A percentile compares a stretch with the other conserved stretches of the same genome.
These are phyloP conservation scores for Drymodes brunneopygia DNA, from an alignment of 2,113 vertebrate genomes.

Conservation along the genomic window DNA sequence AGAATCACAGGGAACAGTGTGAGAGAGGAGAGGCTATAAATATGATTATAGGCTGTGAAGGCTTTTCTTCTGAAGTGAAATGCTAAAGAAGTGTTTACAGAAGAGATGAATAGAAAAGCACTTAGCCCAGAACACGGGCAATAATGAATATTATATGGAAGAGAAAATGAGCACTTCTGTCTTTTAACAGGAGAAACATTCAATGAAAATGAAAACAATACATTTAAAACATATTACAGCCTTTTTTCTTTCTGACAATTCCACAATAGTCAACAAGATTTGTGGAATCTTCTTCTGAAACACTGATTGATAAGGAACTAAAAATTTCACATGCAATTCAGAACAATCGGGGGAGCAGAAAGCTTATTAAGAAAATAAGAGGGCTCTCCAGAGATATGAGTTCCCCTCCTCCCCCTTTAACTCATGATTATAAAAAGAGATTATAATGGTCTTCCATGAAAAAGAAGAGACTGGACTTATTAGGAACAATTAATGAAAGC, in stretches of 20 bases:
- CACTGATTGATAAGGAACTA: neutral
- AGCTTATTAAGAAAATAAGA: slow-evolving; percentile 1
- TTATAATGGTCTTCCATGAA: neutral
- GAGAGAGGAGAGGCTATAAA: neutral
- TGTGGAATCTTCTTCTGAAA: neutral
- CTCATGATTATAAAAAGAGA: neutral
- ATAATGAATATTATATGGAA: neutral
- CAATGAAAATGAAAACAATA: slow-evolving; percentile 23
- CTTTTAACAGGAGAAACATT: neutral
- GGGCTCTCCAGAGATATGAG: neutral
- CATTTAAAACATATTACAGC: neutral
- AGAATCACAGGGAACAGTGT: neutral
- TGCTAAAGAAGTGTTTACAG: neutral
- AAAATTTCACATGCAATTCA: neutral
- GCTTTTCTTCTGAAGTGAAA: neutral
- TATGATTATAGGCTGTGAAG: neutral
- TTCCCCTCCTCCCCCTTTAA: neutral
- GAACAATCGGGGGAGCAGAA: neutral
- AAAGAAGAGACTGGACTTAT: neutral
- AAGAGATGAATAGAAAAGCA: neutral
- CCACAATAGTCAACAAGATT: neutral
- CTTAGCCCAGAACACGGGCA: neutral
- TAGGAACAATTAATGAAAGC: neutral
- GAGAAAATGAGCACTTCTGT: neutral
- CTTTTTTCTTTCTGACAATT: neutral